phyloP scores from a whole-genome alignment of 2,797 vertebrate species.

The Melanotaenia nigrans region DNA sequence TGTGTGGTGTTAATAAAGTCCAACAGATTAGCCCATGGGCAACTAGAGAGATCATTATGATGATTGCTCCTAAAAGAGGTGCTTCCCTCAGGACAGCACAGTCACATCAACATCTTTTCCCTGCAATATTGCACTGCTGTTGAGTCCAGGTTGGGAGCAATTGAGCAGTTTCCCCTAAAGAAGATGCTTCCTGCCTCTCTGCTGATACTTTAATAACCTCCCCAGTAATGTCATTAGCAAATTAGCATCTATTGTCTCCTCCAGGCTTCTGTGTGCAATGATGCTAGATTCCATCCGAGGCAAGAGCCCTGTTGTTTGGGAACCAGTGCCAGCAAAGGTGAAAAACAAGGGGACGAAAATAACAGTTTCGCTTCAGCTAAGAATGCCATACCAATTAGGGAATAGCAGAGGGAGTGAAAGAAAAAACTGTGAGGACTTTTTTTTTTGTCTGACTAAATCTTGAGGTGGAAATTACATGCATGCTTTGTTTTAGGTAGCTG shows the following conservation, averaged over 20 bases:
- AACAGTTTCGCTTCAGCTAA: conserved; percentile 50
- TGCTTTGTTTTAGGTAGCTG: conserved; percentile 53
- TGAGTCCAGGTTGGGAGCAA: conserved; percentile 68
- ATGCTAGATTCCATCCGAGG: conserved; percentile 56
- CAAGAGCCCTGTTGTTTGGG: conserved; percentile 55
- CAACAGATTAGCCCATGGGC: conserved; percentile 58
- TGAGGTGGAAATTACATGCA: conserved; percentile 47
- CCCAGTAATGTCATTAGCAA: conserved; percentile 75
- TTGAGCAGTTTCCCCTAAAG: conserved; percentile 55
- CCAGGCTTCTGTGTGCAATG: conserved; percentile 52
- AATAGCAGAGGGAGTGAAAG: conserved; percentile 29
- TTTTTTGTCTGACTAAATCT: conserved; percentile 40
- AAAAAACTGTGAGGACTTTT: neutral
- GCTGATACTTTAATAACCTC: conserved; percentile 74
- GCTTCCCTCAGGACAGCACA: conserved; percentile 51
- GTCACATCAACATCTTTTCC: conserved; percentile 39
- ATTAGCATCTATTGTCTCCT: conserved; percentile 74
- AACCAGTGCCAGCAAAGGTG: conserved; percentile 59
- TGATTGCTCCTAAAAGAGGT: conserved; percentile 68
- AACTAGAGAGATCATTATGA: conserved; percentile 57
- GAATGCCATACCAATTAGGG: conserved; percentile 70
- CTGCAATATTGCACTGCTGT: conserved; percentile 33
- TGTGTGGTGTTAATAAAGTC: conserved; percentile 58
- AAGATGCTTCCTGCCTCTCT: conserved; percentile 52
- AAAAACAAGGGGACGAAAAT: conserved; percentile 58